Percentiles rank a stretch among this genome's conserved stretches.
Evolutionary conservation across 2,888 invertebrate species (phyloP).

Genomic region (Drosophila kokeensis): DNA sequence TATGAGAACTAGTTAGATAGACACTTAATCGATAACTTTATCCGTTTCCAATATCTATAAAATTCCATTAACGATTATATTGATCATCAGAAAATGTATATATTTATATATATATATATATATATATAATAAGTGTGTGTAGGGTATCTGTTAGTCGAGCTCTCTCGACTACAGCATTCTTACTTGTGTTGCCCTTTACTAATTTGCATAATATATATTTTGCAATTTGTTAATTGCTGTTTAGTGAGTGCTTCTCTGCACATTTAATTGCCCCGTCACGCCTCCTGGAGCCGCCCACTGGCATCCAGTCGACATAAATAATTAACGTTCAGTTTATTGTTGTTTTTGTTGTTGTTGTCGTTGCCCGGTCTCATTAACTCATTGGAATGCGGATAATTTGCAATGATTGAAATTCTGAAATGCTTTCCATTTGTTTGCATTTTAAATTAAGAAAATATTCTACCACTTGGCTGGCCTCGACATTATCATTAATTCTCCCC

Average conservation of each 20-base stretch:
- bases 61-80: background rate
- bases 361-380: slow-evolving; percentile 57
- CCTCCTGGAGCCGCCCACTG: slow-evolving; percentile 14
- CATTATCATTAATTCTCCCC: slow-evolving; percentile 11
- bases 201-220: slow-evolving; percentile 60
- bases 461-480: slow-evolving; percentile 18
- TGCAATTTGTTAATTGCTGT: slow-evolving; percentile 70
- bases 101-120: rapidly evolving
- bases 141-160: background rate
- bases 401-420: slow-evolving; percentile 73
- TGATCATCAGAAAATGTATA: background rate
- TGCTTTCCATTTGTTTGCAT: slow-evolving; percentile 74
- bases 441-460: slow-evolving; percentile 58
- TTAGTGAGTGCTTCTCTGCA: slow-evolving; percentile 55
- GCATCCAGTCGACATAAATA: slow-evolving; percentile 45
- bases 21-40: background rate
- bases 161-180: background rate
- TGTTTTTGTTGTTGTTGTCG: slow-evolving; percentile 20
- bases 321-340: slow-evolving; percentile 55
- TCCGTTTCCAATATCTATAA: background rate
- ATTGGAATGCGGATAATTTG: slow-evolving; percentile 77
- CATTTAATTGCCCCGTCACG: slow-evolving; percentile 56
- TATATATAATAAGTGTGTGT: background rate
- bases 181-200: background rate
- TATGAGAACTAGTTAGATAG: background rate